Base-by-base conservation (phyloP, 1,140 invertebrate species). In the Sesamia nonagrioides region DNA sequence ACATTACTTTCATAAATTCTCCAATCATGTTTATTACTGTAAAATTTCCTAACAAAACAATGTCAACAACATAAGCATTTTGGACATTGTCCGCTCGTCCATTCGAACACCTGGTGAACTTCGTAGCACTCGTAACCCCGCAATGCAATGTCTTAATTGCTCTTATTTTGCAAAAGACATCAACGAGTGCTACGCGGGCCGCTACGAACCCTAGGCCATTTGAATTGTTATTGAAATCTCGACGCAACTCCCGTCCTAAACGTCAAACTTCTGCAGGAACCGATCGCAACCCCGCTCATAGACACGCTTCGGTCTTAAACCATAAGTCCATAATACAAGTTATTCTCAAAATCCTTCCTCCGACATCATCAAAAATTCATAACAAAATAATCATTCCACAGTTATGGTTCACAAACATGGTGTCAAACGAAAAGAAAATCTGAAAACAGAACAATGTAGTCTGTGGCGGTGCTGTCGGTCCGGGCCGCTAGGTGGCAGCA, bases 401-500 rank as follows among this genome's bases (percentile, higher is more conserved):
- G 18, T 54, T 50, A 63, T 56, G 56, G 73, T 48, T 13, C 37
- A 73, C 35, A 50, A 78, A 78, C 68, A 35, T 78, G 42, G 68
- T 78, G 63, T 52, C 50, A 60, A 69, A 78, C 33, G 68, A 87
- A 86, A 90, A 86, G 87, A 90, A 88, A 86, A 87, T 88, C 84
- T 83, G 85, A 89, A 91, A 92, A 88, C 87, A 85, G 71, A 69
- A 82, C 80, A 77, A 73, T 81, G 77, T 90, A 91, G 82, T 91
- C 91, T 90, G 91, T 90, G 91, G 87, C 63, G 83, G 75, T 79
- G 82, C 77, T 84, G 85, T 84, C 79, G 84, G 87, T 84, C 87
- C 77, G 81, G 80, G 85, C 80, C 92, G 89, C 93, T 94, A 94
- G 93, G 92, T 93, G 93, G 93, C 93, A 93, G 91, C 91, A 95